phyloP scores from a whole-genome alignment of 1,140 invertebrate genomes.

The Cyclargus thomasi region DNA sequence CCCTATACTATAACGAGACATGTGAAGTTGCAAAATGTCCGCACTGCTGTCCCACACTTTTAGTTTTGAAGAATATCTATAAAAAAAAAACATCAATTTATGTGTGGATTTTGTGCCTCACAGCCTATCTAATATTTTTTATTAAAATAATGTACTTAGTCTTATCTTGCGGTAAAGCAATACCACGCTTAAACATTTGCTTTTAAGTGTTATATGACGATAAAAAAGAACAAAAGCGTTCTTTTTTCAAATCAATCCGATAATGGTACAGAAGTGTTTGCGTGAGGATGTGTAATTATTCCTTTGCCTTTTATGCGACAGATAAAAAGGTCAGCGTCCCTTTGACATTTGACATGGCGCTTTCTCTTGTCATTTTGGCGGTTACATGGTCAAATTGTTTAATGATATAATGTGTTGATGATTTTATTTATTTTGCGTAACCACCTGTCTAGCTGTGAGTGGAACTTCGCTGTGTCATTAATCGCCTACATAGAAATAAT shows the following conservation, averaged over 20 bases:
- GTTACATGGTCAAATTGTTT: constrained; percentile 13
- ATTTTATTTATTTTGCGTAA: constrained; percentile 14
- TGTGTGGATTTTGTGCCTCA: no score
- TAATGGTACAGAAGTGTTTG: not conserved
- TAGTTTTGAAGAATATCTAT: no score
- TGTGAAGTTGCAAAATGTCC: not conserved
- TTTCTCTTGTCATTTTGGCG: constrained; percentile 11
- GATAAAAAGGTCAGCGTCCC: constrained; percentile 9
- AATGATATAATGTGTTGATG: constrained; percentile 12
- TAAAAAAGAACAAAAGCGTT: not conserved
- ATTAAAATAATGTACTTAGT: no score
- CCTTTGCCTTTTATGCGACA: constrained; percentile 14
- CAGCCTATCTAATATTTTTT: no score
- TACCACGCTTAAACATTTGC: no score
- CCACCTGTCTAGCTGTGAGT: not conserved
- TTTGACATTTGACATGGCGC: constrained; percentile 13
- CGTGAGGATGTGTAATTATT: not conserved
- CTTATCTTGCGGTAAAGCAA: no score
- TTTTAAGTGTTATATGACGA: no score
- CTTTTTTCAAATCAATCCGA: not conserved
- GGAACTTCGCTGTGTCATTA: not conserved
- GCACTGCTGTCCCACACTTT: no score
- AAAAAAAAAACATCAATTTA: no score
- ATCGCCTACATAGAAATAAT: not conserved
- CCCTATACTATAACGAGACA: not conserved